Evolutionary conservation across 2,113 vertebrate genomes (phyloP), one percentile per base, ranked within the genome.

Genomic region (Willisornis vidua): DNA sequence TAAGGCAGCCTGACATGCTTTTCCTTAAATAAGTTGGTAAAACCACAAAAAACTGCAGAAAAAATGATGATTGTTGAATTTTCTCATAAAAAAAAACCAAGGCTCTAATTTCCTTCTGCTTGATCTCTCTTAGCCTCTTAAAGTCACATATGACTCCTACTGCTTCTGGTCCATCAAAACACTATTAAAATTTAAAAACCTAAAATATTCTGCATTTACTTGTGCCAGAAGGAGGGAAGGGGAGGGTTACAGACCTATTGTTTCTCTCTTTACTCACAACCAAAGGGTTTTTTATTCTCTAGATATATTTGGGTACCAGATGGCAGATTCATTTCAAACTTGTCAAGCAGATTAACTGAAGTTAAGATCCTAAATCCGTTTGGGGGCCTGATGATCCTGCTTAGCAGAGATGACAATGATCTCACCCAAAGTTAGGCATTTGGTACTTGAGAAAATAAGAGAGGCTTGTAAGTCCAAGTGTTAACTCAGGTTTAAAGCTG

Each of bases 341-440:
- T 94, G 79, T 85, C 90, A 88, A 85, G 88, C 46, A 93, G 90
- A 93, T 90, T 79, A 93, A 77, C 31, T 74, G 68, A 88, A 93
- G 78, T 70, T 85, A 91, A 90, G 76, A 73, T 86, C 88, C 72
- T 71, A 88, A 94, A 90, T 80, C 90, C 4, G 0, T 90, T 55
- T 67, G 37, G 55, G 54, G 43, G 12, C n/a, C 73, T 43, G 46
- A 70, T 81, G 89, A 78, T 89, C 87, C 62, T 94, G 31, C 74
- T 85, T 52, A 91, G 76, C 43, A 71, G 24, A 85, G 70, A 72
- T 45, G 65, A 25, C 73, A 78, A 41, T 48, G 92, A 75, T 87
- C 62, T 91, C 62, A 93, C 57, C n/a, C 70, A 59, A 67, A 91
- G 61, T 39, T 55, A 52, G 48, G 43, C 66, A 78, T 57, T 89